These are phyloP conservation scores for Sphenodon punctatus DNA, from an alignment of 2,797 vertebrate genomes.

Conservation along the genomic window DNA sequence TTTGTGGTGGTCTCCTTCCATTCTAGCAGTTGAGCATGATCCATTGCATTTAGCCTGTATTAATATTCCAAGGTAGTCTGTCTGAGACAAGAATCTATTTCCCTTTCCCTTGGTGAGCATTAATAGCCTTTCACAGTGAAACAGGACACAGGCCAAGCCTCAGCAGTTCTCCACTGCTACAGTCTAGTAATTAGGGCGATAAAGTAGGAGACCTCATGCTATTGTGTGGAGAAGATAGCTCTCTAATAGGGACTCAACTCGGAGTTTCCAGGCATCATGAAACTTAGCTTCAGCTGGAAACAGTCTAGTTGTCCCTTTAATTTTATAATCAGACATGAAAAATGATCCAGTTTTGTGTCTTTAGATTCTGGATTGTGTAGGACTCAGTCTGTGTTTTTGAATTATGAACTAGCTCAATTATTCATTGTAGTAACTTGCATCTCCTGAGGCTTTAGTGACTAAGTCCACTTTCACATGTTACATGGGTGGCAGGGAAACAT, in stretches of 20 bases:
- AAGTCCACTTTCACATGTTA: too few species aligned
- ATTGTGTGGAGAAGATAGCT: neutral
- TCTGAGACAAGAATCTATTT: neutral
- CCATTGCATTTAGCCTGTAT: neutral
- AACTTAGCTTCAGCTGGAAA: neutral
- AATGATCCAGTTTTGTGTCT: neutral
- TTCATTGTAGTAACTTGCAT: neutral
- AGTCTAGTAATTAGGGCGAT: constrained; percentile 4
- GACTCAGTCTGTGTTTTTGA: neutral
- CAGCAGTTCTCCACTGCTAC: constrained; percentile 4
- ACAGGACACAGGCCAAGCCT: constrained; percentile 17
- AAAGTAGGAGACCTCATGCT: constrained; percentile 7
- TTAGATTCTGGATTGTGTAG: rapidly evolving
- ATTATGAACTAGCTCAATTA: neutral
- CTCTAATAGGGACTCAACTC: constrained; percentile 12
- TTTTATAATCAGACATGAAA: neutral
- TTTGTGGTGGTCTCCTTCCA: neutral
- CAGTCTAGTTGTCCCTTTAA: rapidly evolving
- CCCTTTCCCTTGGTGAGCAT: constrained; percentile 38
- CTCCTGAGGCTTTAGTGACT: too few species aligned
- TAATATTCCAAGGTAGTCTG: neutral
- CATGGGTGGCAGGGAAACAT: too few species aligned
- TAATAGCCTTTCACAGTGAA: constrained; percentile 24
- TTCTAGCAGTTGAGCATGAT: neutral
- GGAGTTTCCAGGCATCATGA: neutral